Evolutionary conservation across 1,140 invertebrate genomes (phyloP), one percentile per base, ranked within the genome.

Genomic region (Atta colombica): DNA sequence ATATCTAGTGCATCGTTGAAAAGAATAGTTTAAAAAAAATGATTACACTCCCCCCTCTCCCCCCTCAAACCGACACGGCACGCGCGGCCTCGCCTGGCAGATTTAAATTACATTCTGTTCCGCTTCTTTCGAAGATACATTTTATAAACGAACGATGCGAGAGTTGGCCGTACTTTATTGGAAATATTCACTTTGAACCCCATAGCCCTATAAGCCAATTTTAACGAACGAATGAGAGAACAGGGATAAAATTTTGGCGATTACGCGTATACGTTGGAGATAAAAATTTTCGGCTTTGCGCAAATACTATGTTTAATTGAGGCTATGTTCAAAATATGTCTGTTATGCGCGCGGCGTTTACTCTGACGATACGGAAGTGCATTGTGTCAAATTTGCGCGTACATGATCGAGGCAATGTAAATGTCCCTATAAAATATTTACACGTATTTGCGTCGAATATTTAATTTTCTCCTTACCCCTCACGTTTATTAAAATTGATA

Each of bases 161-260:
- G 77, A 78, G 71, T 81, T 53, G 66, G 49, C 53, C 35, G 77
- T 77, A 82, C 89, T 90, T 84, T 87, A 90, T 85, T 71, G 89
- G 65, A 90, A 88, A 87, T 89, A 90, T 90, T 90, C 88, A 90
- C 86, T 90, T 90, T 91, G 82, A 72, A 21, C 81, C 39, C 65
- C 16, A 66, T 81, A 49, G 65, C 65, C 45, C 31, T 61, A 71
- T 66, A 85, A 90, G 86, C 85, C 86, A 90, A 90, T 91, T 69
- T 69, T 88, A 88, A 82, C 82, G 63, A 25, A 77, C 75, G 81
- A 90, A 90, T 91, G 77, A 74, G 82, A 39, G 49, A 86, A 39
- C 21, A 78, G 14, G 51, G 74, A 80, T 88, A 88, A 86, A 90
- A 91, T 90, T 91, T 88, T 58, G 77, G 39, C 58, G 72, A 86